Percentiles rank a stretch among this genome's conserved stretches.
phyloP scores from a whole-genome alignment of 1,140 invertebrate genomes.

The Listronotus bonariensis region DNA sequence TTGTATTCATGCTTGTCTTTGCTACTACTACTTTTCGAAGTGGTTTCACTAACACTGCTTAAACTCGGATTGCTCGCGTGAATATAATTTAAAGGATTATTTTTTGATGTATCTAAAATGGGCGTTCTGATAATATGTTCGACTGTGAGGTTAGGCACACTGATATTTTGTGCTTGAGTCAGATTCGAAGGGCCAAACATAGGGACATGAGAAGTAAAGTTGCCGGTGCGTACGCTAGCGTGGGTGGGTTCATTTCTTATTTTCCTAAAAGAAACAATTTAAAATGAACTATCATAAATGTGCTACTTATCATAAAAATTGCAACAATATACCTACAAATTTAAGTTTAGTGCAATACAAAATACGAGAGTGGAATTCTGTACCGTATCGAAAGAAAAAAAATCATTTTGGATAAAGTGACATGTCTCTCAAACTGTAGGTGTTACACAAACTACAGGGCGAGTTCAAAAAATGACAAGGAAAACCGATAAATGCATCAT shows the following conservation, averaged over 20 bases:
- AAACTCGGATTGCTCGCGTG: conserved; percentile 71
- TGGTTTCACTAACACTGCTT: conserved; percentile 58
- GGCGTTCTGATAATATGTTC: conserved; percentile 24
- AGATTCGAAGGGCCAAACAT: conserved; percentile 47
- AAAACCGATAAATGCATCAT: too few species aligned
- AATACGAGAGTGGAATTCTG: too few species aligned
- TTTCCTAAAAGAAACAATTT: conserved; percentile 62
- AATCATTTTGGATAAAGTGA: too few species aligned
- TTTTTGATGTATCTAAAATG: conserved; percentile 35
- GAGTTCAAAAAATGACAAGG: too few species aligned
- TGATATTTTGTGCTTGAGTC: conserved; percentile 45
- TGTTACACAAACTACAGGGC: too few species aligned
- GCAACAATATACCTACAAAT: too few species aligned
- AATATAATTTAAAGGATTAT: conserved; percentile 61
- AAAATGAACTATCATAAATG: too few species aligned
- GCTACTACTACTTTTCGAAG: conserved; percentile 33
- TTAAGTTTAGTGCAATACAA: too few species aligned
- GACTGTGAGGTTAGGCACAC: conserved; percentile 47
- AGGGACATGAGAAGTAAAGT: conserved; percentile 54
- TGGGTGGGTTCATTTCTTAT: conserved; percentile 39
- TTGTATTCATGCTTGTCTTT: conserved; percentile 42
- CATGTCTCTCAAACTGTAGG: too few species aligned
- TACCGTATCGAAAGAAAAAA: too few species aligned
- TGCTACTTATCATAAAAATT: too few species aligned
- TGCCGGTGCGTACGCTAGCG: conserved; percentile 50